Conservation (phyloP, 2,113 vertebrate species). For the Aythya baeri region DNA sequence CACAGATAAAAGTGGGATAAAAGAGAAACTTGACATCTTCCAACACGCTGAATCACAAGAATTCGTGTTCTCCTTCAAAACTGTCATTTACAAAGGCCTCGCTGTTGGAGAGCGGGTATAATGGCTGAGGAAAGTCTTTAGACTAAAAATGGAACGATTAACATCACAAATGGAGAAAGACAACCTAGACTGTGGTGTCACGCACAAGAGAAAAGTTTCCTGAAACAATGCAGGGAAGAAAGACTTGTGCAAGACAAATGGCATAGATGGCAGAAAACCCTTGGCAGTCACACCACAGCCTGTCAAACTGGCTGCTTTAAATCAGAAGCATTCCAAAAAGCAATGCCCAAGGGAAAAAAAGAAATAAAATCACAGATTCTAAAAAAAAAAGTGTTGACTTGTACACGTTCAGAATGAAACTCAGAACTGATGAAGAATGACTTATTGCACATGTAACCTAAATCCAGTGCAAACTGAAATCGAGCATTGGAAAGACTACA, state of each 20-base stretch:
- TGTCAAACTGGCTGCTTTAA: neutral
- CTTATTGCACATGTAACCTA: neutral
- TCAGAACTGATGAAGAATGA: neutral
- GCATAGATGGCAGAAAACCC: neutral
- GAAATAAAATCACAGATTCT: neutral
- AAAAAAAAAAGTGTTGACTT: neutral
- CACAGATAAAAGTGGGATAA: neutral
- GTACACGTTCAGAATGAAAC: neutral
- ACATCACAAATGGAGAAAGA: neutral
- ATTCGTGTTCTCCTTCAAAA: neutral
- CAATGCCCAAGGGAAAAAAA: neutral
- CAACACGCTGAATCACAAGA: neutral
- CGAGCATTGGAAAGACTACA: neutral
- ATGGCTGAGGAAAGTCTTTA: neutral
- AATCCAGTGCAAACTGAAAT: neutral
- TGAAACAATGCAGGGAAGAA: neutral
- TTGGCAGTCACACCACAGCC: neutral
- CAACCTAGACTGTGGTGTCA: neutral
- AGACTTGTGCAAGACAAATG: neutral
- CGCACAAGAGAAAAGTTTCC: neutral
- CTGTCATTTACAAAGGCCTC: neutral
- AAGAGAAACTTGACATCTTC: conserved; percentile 13
- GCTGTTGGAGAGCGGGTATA: neutral
- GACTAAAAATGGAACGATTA: neutral
- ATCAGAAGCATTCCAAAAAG: neutral